Evolutionary conservation across 2,113 vertebrate species (phyloP).

Genomic region (Holacanthus passer): DNA sequence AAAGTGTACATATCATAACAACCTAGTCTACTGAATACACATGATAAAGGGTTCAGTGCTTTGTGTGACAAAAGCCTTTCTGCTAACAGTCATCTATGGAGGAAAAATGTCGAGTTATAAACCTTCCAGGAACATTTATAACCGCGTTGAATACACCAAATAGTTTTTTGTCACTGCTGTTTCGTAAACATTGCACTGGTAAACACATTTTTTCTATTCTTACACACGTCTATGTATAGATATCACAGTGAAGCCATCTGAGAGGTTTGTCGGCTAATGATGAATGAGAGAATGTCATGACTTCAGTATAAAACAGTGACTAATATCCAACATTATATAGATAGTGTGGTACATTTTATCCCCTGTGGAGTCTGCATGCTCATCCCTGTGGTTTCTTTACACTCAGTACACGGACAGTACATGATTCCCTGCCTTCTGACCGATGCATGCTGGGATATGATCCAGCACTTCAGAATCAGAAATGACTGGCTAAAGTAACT

Average conservation of each 20-base stretch:
- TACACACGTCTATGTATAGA: constrained; percentile 22
- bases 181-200: constrained; percentile 66
- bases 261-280: constrained; percentile 42
- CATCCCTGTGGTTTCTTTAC: constrained; percentile 17
- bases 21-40: constrained; percentile 43
- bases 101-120: constrained; percentile 34
- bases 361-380: constrained; percentile 13
- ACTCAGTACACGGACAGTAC: background rate
- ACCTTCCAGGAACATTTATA: constrained; percentile 29
- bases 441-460: constrained; percentile 2
- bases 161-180: constrained; percentile 17
- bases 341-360: background rate
- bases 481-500: background rate
- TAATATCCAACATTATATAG: background rate
- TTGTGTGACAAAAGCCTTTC: constrained; percentile 39
- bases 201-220: constrained; percentile 50
- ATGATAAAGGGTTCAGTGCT: constrained; percentile 66
- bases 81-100: constrained; percentile 71
- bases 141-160: constrained; percentile 7
- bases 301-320: constrained; percentile 22
- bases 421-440: constrained; percentile 5
- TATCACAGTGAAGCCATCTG: constrained; percentile 65
- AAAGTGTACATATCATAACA: constrained; percentile 42
- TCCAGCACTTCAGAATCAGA: constrained; percentile 5
- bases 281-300: constrained; percentile 27